phyloP scores from a whole-genome alignment of 2,888 invertebrate genomes.

The Eristalis tenax region DNA sequence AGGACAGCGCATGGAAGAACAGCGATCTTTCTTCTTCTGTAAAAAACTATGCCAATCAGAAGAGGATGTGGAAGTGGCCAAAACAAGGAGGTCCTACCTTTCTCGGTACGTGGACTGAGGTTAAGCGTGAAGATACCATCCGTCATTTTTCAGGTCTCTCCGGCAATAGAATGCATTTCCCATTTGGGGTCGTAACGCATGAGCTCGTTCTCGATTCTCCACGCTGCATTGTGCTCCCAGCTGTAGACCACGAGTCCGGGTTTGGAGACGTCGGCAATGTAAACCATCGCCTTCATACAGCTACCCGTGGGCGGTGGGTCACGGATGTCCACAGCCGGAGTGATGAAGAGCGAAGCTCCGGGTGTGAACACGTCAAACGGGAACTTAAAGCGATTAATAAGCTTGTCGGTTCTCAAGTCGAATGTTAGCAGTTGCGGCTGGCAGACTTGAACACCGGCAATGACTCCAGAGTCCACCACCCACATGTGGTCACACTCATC shows the following conservation, averaged over 20 bases:
- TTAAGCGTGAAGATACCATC: slow-evolving; percentile 86
- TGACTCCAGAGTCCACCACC: slow-evolving; percentile 85
- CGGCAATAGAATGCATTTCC: slow-evolving; percentile 83
- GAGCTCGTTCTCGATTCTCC: slow-evolving; percentile 84
- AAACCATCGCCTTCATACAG: slow-evolving; percentile 84
- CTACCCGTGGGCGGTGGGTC: slow-evolving; percentile 78
- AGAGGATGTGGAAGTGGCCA: not conserved
- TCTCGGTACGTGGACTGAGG: slow-evolving; percentile 81
- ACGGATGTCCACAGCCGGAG: slow-evolving; percentile 83
- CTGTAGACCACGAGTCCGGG: slow-evolving; percentile 85
- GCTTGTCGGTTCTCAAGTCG: slow-evolving; percentile 85
- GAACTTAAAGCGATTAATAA: slow-evolving; percentile 80
- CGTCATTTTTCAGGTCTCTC: slow-evolving; percentile 85
- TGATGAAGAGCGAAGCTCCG: slow-evolving; percentile 78
- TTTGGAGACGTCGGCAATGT: slow-evolving; percentile 85
- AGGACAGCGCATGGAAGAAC: slow-evolving; percentile 86
- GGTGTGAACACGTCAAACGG: slow-evolving; percentile 75
- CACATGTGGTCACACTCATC: slow-evolving; percentile 86
- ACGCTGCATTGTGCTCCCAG: slow-evolving; percentile 81
- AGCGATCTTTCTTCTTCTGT: slow-evolving; percentile 81
- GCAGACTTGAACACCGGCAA: slow-evolving; percentile 85
- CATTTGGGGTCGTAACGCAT: slow-evolving; percentile 83
- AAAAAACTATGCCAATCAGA: not conserved
- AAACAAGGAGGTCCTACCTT: not conserved
- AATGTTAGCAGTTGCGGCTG: slow-evolving; percentile 89